Base-by-base conservation (phyloP, 2,113 vertebrate species). In the Machaerirhynchus nigripectus region DNA sequence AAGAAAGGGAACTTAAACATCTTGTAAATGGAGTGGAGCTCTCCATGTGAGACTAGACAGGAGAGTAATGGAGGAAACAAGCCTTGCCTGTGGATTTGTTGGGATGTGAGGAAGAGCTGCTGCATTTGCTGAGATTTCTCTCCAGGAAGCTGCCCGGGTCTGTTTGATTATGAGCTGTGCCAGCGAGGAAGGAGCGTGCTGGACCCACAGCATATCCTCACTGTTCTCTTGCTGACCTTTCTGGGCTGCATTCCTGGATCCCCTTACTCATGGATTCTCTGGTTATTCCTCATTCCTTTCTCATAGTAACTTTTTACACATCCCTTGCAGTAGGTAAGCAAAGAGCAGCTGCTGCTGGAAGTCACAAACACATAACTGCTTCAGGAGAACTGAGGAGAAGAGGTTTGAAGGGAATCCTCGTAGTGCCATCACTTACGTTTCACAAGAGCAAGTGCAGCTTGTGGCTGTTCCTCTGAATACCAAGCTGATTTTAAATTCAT, bases 341-440 rank as follows among this genome's bases (percentile, higher is more conserved):
- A 78, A 81, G 42, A 74, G 44, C 49, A 84, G 73, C 44, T 90
- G 31, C 46, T 74, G 18, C 68, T 95, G 76, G 27, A 70, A 84
- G 39, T 24, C 68, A 42, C 83, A 63, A 60, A 59, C 22, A 57
- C 14, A 19, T 30, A 42, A 60, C 24, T 82, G 20, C 46, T 79
- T n/a, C 59, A 31, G 79, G 67, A 53, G n/a, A n/a, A n/a, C n/a
- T n/a, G n/a, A 69, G 46, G 37, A 80, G 71, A 37, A 40, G 28
- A 53, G 53, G 61, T n/a, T 39, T 31, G 28, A 87, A 85, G 59
- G 57, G 53, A 84, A 92, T 61, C 59, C 53, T 63, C 0, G 0
- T 27, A 31, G 30, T 0, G 3, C 15, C 28, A 12, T 15, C 17
- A 18, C 39, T 84, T 56, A 50, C 0, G 0, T 79, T 82, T 76